Percentiles rank a stretch among this genome's conserved stretches.
Evolutionary conservation across 1,140 invertebrate genomes (phyloP).

Genomic region (Mycetomoellerius zeteki): DNA sequence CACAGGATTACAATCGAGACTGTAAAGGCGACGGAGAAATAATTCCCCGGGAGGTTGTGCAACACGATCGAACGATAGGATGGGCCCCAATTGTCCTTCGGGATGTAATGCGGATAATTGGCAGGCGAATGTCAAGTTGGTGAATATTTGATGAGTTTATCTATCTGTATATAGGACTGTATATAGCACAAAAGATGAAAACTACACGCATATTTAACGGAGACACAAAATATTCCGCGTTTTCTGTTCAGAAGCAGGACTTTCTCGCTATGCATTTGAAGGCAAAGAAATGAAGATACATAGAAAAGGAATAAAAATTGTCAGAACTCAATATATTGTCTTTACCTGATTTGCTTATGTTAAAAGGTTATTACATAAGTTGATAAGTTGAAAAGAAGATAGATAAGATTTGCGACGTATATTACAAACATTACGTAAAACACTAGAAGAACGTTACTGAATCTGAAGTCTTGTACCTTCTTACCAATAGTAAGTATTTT

Average conservation of each 20-base stretch:
- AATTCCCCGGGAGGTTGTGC: constrained; percentile 60
- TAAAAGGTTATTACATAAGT: neutral
- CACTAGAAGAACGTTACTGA: neutral
- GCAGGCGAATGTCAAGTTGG: constrained; percentile 52
- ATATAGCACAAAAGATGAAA: constrained; percentile 10
- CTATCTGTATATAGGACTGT: neutral
- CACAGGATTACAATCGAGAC: constrained; percentile 29
- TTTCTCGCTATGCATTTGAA: neutral
- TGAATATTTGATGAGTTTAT: constrained; percentile 64
- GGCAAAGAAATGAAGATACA: neutral
- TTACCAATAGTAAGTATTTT: neutral
- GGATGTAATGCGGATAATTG: constrained; percentile 41
- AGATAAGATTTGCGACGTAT: neutral
- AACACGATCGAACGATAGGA: neutral
- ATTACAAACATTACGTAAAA: neutral
- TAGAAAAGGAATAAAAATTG: too few relatives aligned
- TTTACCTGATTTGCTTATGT: neutral
- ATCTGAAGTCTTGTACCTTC: neutral
- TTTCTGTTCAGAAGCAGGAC: neutral
- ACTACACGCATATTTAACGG: neutral
- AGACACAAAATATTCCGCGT: neutral
- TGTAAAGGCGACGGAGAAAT: constrained; percentile 25
- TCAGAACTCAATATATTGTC: neutral
- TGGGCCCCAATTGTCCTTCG: constrained; percentile 52
- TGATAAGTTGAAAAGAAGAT: neutral